Percentiles rank a stretch among this genome's conserved stretches.
Conservation (phyloP, 2,888 invertebrate species). For the Callosobruchus maculatus region DNA sequence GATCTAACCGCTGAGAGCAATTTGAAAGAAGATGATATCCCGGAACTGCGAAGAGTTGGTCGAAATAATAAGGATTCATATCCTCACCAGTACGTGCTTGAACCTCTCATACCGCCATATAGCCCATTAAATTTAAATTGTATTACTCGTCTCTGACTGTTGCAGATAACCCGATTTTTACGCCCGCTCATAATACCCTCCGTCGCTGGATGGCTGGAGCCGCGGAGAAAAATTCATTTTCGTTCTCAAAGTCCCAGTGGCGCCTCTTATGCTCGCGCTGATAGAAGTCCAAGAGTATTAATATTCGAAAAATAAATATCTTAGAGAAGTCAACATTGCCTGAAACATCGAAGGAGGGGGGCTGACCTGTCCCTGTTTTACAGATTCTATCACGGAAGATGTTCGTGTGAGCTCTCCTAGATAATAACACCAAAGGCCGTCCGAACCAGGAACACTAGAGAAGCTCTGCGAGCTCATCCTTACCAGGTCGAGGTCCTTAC, state of each 20-base stretch:
- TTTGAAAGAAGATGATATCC: background rate
- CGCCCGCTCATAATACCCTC: background rate
- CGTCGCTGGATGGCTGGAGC: background rate
- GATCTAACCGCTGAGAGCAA: background rate
- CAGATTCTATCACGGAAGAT: too few species aligned
- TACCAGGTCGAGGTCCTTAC: too few species aligned
- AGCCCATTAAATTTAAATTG: background rate
- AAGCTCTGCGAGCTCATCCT: too few species aligned
- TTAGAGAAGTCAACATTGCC: too few species aligned
- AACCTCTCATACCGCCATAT: background rate
- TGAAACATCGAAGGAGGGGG: too few species aligned
- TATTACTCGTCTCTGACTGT: background rate
- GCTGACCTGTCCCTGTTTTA: too few species aligned
- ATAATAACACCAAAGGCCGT: too few species aligned
- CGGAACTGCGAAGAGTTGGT: background rate
- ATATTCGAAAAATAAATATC: too few species aligned
- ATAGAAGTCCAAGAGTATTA: too few species aligned
- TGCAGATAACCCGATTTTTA: background rate
- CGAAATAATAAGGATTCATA: background rate
- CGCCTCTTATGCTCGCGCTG: too few species aligned
- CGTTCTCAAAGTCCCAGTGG: background rate
- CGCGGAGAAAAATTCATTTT: background rate
- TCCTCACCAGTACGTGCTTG: background rate
- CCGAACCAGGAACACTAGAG: too few species aligned
- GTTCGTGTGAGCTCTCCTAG: too few species aligned